Evolutionary conservation across 2,797 vertebrate genomes (phyloP).

Genomic region (Mus caroli): DNA sequence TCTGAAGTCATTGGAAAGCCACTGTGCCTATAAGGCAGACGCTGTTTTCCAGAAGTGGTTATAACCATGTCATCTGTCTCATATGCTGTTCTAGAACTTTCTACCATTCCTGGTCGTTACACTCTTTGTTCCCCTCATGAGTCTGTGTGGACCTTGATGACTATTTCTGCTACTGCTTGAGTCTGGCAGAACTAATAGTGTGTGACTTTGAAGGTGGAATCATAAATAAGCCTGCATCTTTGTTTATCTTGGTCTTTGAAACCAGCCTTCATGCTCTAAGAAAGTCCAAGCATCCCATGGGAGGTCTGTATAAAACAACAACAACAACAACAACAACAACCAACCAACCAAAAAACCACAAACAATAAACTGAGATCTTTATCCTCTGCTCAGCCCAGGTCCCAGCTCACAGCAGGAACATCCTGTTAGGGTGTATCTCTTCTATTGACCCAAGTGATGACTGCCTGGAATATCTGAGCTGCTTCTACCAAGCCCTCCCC

Average conservation of each 20-base stretch:
- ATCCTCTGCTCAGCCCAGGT: neutral
- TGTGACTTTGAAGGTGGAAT: neutral
- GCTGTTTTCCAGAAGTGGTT: neutral
- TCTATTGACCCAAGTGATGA: neutral
- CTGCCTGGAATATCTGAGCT: neutral
- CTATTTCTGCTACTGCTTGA: neutral
- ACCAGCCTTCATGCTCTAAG: neutral
- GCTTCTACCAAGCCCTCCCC: neutral
- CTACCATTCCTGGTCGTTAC: no score
- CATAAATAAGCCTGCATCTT: neutral
- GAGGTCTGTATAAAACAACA: neutral
- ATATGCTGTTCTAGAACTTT: neutral
- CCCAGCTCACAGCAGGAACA: neutral
- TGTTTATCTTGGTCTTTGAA: neutral
- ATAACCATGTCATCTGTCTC: neutral
- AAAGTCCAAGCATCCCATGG: neutral
- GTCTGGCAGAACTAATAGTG: neutral
- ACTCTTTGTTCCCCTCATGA: neutral
- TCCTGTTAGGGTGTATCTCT: neutral
- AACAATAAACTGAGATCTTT: neutral
- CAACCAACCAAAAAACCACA: neutral
- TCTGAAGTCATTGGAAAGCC: constrained; percentile 6
- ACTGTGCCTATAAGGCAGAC: neutral
- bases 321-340: no score
- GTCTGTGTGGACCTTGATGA: neutral